Conservation (phyloP, 2,113 vertebrate genomes). For the Talpa occidentalis region DNA sequence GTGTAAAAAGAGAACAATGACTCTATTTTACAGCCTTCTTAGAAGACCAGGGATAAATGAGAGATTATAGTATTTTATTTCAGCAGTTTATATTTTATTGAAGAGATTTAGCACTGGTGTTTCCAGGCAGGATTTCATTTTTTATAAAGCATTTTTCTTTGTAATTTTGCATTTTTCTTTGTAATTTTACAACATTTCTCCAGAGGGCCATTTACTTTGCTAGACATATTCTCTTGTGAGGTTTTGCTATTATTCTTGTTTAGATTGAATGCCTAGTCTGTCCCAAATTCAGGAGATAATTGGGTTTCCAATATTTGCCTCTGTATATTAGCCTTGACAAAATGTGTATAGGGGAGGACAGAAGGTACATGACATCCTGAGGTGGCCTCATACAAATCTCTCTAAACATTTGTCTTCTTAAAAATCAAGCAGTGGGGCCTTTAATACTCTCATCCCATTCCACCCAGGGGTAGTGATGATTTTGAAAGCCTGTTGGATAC, state of each 20-base stretch:
- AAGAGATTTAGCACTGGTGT: conserved; percentile 43
- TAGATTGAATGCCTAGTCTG: conserved; percentile 42
- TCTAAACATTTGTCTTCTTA: not conserved
- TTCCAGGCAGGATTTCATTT: conserved; percentile 53
- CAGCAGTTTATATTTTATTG: conserved; percentile 62
- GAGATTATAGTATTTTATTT: conserved; percentile 51
- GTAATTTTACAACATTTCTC: conserved; percentile 56
- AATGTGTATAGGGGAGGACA: not conserved
- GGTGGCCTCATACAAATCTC: not conserved
- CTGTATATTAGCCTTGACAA: not conserved
- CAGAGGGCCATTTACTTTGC: not conserved
- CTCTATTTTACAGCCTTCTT: not conserved
- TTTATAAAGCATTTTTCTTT: conserved; percentile 59
- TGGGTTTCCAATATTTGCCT: conserved; percentile 41
- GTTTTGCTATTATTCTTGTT: conserved; percentile 55
- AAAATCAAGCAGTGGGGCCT: not conserved
- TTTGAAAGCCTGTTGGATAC: not conserved
- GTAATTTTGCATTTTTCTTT: conserved; percentile 56
- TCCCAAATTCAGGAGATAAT: conserved; percentile 42
- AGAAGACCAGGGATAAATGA: not conserved
- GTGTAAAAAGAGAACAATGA: not conserved
- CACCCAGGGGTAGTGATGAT: not conserved
- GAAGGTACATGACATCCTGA: not conserved
- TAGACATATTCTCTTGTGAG: conserved; percentile 5
- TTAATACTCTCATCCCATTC: not conserved